A percentile compares a stretch with the other conserved stretches of the same genome.
These are phyloP conservation scores for Lepisosteus osseus DNA, from an alignment of 2,113 vertebrate species.

Conservation along the genomic window DNA sequence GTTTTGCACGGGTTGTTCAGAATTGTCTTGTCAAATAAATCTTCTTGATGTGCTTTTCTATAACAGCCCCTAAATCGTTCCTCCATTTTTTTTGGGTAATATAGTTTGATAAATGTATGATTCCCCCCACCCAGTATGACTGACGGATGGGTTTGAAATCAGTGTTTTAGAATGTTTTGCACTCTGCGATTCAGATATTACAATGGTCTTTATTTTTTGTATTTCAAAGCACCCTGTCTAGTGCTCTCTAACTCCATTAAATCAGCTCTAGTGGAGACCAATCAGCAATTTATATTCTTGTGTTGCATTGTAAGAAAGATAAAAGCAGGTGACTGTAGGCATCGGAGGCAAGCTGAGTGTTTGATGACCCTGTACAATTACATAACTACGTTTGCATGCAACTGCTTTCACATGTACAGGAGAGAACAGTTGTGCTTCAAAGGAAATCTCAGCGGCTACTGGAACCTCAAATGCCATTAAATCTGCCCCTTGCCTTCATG, in stretches of 20 bases:
- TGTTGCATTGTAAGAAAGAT: conserved; percentile 15
- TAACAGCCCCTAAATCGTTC: no score
- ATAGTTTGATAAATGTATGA: no score
- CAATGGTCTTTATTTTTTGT: neutral
- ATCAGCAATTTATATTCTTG: conserved; percentile 12
- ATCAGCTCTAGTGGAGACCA: conserved; percentile 19
- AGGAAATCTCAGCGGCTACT: neutral
- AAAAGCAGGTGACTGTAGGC: conserved; percentile 17
- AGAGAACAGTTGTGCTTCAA: neutral
- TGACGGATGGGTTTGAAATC: conserved; percentile 2
- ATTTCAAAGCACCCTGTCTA: neutral
- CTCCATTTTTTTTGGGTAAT: no score
- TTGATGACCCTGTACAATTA: conserved; percentile 15
- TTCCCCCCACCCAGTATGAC: neutral
- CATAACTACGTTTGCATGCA: conserved; percentile 9
- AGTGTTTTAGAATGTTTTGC: neutral
- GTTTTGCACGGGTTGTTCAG: no score
- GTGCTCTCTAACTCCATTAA: conserved; percentile 21
- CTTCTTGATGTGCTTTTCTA: no score
- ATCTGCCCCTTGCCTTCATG: neutral
- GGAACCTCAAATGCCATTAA: neutral
- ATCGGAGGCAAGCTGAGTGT: conserved; percentile 1
- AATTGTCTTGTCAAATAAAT: no score
- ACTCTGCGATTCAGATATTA: neutral
- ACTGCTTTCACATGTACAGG: neutral